Percentiles rank a stretch among this genome's conserved stretches.
Evolutionary conservation across 2,113 vertebrate genomes (phyloP).

Genomic region (Callaeas wilsoni): DNA sequence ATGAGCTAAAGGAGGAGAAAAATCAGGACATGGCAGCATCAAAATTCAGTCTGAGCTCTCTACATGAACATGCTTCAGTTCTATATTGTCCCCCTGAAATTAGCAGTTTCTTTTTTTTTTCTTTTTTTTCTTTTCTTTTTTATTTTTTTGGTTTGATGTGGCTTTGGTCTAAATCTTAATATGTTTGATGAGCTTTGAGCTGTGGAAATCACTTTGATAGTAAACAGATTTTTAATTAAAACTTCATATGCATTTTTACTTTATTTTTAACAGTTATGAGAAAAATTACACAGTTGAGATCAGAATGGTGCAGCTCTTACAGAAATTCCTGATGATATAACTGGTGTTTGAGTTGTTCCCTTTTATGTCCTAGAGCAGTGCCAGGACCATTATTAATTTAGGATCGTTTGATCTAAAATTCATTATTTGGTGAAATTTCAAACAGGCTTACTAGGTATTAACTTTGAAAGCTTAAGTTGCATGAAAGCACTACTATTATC

Average conservation of each 20-base stretch:
- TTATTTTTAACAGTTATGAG: slow-evolving; percentile 47
- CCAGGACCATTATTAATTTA: slow-evolving; percentile 54
- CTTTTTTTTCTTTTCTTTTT: background rate
- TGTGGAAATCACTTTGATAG: slow-evolving; percentile 1
- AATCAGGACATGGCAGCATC: background rate
- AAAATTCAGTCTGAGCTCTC: background rate
- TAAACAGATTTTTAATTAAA: slow-evolving; percentile 59
- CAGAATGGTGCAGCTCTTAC: background rate
- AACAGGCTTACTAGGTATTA: background rate
- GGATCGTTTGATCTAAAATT: slow-evolving; percentile 47
- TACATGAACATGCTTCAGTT: background rate
- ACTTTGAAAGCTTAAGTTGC: background rate
- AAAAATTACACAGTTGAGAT: slow-evolving; percentile 53
- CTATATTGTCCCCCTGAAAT: background rate
- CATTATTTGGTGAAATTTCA: slow-evolving; percentile 35
- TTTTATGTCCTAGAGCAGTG: slow-evolving; percentile 49
- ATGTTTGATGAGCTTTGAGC: background rate
- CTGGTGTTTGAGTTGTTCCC: slow-evolving; percentile 46
- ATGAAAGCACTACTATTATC: background rate
- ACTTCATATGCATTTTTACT: slow-evolving; percentile 43
- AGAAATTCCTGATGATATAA: slow-evolving; percentile 47
- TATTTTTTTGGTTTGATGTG: background rate
- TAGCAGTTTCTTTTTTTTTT: background rate
- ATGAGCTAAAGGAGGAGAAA: background rate
- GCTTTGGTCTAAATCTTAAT: slow-evolving; percentile 1